Base-by-base conservation (phyloP, 2,888 invertebrate genomes). In the Xestia ashworthii region DNA sequence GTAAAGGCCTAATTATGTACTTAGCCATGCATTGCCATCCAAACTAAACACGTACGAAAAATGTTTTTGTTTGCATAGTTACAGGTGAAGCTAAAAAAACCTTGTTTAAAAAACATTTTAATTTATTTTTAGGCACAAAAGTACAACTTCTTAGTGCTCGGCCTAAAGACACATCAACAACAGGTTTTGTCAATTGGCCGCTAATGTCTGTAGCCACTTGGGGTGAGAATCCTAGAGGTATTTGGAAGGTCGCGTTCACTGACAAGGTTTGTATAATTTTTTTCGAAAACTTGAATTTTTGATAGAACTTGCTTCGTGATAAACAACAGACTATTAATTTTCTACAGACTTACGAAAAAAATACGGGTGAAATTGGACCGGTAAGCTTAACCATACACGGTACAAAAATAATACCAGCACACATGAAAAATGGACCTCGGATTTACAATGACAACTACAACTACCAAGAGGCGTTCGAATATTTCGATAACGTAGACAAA, bases 191-290 rank as follows among this genome's bases (percentile, higher is more conserved):
- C 16, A 97, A 98, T 88, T 99, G 99, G 99, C 98, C 98, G 12
- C 98, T 99, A 90, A 98, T 98, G 97, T 98, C 99, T 0, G 98
- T 99, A 0, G 99, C 98, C 88, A 98, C 98, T 1, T 99, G 99
- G 99, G 99, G 99, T 0, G 99, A 99, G 94, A 94, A 97, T 80
- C 98, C 99, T 0, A 91, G 92, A 16, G 99, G 99, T 1, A 90
- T 94, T 25, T 98, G 98, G 98, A 96, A 87, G n/a, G 89, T 94
- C 22, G 91, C 93, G 41, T 86, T 97, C 68, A 88, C 92, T 64
- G 97, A 97, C 88, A 90, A 93, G 90, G 97, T 97, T 92, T 69
- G 84, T 74, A 8, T 32, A 6, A 11, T 58, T 66, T 58, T 32
- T 71, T 50, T 41, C 12, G 19, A n/a, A 41, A 53, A 48, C n/a